Conservation (phyloP, 2,888 invertebrate species). For the Ferdinandea cuprea region DNA sequence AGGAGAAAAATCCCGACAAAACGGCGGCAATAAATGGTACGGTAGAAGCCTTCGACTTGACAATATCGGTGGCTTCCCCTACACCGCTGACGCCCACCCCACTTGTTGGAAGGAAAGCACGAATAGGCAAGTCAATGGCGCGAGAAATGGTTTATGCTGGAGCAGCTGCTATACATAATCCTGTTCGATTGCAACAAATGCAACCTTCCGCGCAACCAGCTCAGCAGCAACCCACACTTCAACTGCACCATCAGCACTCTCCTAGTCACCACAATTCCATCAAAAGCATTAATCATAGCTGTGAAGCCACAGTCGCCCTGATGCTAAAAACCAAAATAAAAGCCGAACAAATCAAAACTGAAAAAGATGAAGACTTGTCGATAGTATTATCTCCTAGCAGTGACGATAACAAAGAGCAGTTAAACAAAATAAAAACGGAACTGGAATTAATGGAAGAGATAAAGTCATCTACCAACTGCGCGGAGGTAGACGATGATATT, state of each 20-base stretch:
- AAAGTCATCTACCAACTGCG: slow-evolving; percentile 75
- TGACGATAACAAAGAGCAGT: slow-evolving; percentile 77
- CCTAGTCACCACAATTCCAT: slow-evolving; percentile 65
- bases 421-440: slow-evolving; percentile 81
- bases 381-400: slow-evolving; percentile 65
- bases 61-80: slow-evolving; percentile 86
- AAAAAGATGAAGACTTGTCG: slow-evolving; percentile 77
- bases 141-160: slow-evolving; percentile 84
- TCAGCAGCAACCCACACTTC: slow-evolving; percentile 62
- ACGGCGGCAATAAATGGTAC: slow-evolving; percentile 13
- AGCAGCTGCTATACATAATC: slow-evolving; percentile 73
- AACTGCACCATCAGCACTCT: slow-evolving; percentile 63
- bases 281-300: slow-evolving; percentile 57
- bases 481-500: slow-evolving; percentile 61
- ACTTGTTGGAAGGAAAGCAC: slow-evolving; percentile 83
- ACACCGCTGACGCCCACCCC: slow-evolving; percentile 82
- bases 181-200: slow-evolving; percentile 74
- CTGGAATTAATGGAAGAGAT: slow-evolving; percentile 76
- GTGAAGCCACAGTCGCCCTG: slow-evolving; percentile 42
- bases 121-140: slow-evolving; percentile 88
- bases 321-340: slow-evolving; percentile 82
- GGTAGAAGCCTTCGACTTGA: slow-evolving; percentile 80
- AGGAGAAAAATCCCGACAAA: slow-evolving; percentile 43
- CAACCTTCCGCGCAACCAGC: slow-evolving; percentile 27
- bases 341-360: slow-evolving; percentile 82